Percentiles rank a stretch among this genome's conserved stretches.
Evolutionary conservation across 2,888 invertebrate species (phyloP).

Genomic region (Drosophila birchii): DNA sequence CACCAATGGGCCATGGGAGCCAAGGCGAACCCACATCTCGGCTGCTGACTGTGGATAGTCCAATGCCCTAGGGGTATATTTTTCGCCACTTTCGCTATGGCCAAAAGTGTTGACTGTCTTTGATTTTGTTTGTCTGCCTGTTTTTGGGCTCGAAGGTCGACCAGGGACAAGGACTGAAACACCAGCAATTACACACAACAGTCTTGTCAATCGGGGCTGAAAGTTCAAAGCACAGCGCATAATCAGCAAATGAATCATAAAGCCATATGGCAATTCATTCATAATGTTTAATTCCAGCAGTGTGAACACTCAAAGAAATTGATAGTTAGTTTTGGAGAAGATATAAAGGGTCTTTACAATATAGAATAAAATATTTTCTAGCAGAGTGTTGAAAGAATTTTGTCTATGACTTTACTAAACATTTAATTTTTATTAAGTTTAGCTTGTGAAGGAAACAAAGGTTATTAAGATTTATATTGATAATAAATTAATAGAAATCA

Average conservation of each 20-base stretch:
- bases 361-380: not conserved
- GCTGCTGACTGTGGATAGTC: slow-evolving; percentile 43
- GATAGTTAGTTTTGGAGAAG: not conserved
- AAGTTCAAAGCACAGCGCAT: slow-evolving; percentile 25
- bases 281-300: slow-evolving; percentile 2
- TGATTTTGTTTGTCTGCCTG: slow-evolving; percentile 67
- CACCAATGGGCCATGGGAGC: slow-evolving; percentile 5
- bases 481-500: too few species aligned
- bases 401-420: not conserved
- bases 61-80: slow-evolving; percentile 73
- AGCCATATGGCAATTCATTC: slow-evolving; percentile 13
- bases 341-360: not conserved
- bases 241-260: slow-evolving; percentile 40
- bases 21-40: slow-evolving; percentile 31
- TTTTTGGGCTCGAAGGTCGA: not conserved
- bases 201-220: slow-evolving; percentile 31
- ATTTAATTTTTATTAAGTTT: not conserved
- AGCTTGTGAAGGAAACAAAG: too few species aligned
- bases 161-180: slow-evolving; percentile 19
- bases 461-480: too few species aligned
- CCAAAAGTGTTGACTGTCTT: slow-evolving; percentile 77
- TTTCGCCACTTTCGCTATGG: slow-evolving; percentile 68
- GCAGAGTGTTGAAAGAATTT: not conserved
- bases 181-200: slow-evolving; percentile 41
- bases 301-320: not conserved